Evolutionary conservation across 2,797 vertebrate genomes (phyloP).

Genomic region (Alectoris magna): DNA sequence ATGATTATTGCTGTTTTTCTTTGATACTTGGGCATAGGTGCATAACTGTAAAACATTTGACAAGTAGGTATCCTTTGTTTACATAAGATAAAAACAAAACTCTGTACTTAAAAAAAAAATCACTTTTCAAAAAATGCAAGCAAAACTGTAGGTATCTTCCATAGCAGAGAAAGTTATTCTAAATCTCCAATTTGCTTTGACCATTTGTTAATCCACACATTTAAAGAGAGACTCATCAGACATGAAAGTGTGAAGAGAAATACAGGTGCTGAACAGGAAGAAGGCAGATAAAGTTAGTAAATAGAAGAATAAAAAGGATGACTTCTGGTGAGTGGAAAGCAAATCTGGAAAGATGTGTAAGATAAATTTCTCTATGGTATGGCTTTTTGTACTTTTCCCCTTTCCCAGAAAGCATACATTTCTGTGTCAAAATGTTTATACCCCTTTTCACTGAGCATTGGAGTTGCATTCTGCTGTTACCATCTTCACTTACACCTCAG

Average conservation of each 20-base stretch:
- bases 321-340: background rate
- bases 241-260: background rate
- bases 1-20: background rate
- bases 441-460: background rate
- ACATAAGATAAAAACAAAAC: background rate
- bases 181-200: background rate
- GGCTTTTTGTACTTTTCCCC: too few species aligned
- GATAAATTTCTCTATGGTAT: too few species aligned
- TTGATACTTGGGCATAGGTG: background rate
- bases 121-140: fast-evolving
- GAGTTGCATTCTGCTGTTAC: background rate
- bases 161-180: background rate
- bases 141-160: background rate
- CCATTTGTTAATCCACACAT: background rate
- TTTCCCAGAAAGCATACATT: background rate
- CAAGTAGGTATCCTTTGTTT: background rate
- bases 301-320: background rate
- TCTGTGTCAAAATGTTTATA: background rate
- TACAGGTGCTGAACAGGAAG: background rate
- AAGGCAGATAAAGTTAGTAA: background rate
- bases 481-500: background rate
- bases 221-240: background rate
- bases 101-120: background rate
- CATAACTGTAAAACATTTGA: background rate
- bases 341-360: too few species aligned